Evolutionary conservation across 2,888 invertebrate genomes (phyloP).

Genomic region (Aspidiotus destructor): DNA sequence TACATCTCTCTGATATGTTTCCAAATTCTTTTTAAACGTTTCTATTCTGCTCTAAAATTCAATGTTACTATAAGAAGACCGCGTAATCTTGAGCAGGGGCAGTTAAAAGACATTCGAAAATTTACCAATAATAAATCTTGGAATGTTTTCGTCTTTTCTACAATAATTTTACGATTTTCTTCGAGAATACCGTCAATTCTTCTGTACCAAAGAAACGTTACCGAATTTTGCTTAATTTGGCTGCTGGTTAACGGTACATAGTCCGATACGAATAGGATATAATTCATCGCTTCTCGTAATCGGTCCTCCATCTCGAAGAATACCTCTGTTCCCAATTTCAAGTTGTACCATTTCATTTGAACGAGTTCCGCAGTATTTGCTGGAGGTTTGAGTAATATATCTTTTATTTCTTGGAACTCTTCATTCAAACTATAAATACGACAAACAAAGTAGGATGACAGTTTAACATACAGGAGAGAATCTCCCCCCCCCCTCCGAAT

Average conservation of each 20-base stretch:
- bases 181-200: conserved; percentile 71
- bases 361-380: conserved; percentile 76
- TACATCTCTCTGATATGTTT: conserved; percentile 65
- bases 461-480: no score
- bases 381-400: conserved; percentile 67
- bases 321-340: conserved; percentile 60
- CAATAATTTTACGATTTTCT: conserved; percentile 68
- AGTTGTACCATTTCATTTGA: conserved; percentile 66
- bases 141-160: conserved; percentile 74
- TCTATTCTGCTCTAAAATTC: conserved; percentile 53
- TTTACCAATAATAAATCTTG: conserved; percentile 57
- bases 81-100: neutral
- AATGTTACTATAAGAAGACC: neutral
- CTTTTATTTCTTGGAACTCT: conserved; percentile 48
- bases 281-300: conserved; percentile 53
- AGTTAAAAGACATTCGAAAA: neutral
- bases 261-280: conserved; percentile 75
- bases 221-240: conserved; percentile 80
- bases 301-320: conserved; percentile 66
- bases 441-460: neutral
- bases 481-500: no score
- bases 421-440: conserved; percentile 57
- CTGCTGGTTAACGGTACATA: conserved; percentile 67
- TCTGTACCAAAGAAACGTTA: conserved; percentile 75
- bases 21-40: conserved; percentile 72